Evolutionary conservation across 2,888 invertebrate genomes (phyloP).

Genomic region (Lasioglossum calceatum): DNA sequence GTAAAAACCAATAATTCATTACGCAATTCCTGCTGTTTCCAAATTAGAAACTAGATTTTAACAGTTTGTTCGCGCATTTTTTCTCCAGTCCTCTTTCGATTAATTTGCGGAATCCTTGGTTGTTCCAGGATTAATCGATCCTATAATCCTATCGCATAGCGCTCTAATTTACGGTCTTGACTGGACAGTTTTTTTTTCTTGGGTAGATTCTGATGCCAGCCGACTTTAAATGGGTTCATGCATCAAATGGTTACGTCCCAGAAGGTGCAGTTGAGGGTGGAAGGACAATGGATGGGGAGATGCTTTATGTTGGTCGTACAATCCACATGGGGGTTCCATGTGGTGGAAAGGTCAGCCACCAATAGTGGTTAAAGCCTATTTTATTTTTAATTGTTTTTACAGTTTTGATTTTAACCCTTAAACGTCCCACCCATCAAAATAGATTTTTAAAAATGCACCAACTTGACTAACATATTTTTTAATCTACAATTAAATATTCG

Average conservation of each 20-base stretch:
- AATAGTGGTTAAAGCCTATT: background rate
- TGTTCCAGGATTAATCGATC: background rate
- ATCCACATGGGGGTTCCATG: conserved; percentile 74
- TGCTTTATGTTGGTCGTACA: conserved; percentile 82
- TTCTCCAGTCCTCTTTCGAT: background rate
- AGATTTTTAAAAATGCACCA: background rate
- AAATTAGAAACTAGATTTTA: background rate
- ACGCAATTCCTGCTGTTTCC: background rate
- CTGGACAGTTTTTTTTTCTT: background rate
- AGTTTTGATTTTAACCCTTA: background rate
- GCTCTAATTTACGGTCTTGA: background rate
- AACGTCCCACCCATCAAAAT: background rate
- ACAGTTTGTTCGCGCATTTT: background rate
- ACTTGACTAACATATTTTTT: background rate
- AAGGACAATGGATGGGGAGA: conserved; percentile 80
- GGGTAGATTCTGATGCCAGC: conserved; percentile 75
- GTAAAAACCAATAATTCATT: conserved; percentile 76
- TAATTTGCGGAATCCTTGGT: background rate
- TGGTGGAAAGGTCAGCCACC: conserved; percentile 80
- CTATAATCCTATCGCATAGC: no score
- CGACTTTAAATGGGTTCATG: conserved; percentile 74
- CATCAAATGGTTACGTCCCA: conserved; percentile 77
- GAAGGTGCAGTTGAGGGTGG: conserved; percentile 82
- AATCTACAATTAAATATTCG: background rate
- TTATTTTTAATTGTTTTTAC: background rate